Base-by-base conservation (phyloP, 2,113 vertebrate species). In the Hucho hucho region DNA sequence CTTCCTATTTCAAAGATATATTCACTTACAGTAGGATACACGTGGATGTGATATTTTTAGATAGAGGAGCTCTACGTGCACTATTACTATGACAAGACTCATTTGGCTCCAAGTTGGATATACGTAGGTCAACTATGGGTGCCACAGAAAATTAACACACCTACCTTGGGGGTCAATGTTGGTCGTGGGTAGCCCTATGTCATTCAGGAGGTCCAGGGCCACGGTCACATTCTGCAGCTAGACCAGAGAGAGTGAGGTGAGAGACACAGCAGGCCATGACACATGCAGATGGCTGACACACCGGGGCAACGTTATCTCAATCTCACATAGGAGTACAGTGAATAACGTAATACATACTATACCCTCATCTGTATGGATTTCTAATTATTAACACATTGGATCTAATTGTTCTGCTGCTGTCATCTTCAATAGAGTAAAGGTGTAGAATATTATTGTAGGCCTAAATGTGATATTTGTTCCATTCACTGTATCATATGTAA, bases 211-310 rank as follows among this genome's bases (percentile, higher is more conserved):
- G 28, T 95, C 94, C 88, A 99, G 75, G 0, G 95, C 97, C 83
- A 98, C 84, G 1, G 92, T 93, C 53, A 98, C 94, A 0, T 99
- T 99, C 79, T 97, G 95, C 26, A 98, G 79, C 97, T 99, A 28
- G 65, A 24, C 26, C 22, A 75, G 6, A 75, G 13, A 75, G 12
- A 70, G 25, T 18, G 16, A 69, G n/a, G 24, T 25, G 28, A 28
- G 26, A 72, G 3, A n/a, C 24, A 67, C 2, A n/a, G 24, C 72
- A 28, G 26, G 24, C 43, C 61, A 22, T 14, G 24, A 29, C 56
- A 49, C 37, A 73, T n/a, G 26, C 13, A 25, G 7, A 18, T 22
- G 65, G 12, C 64, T 66, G 18, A 66, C 6, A 37, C 26, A 67
- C 26, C 29, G 18, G 14, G 7, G 20, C 18, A 1, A 61, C 58